These are phyloP conservation scores for Thereva unica DNA, from an alignment of 2,888 invertebrate species.

Conservation along the genomic window DNA sequence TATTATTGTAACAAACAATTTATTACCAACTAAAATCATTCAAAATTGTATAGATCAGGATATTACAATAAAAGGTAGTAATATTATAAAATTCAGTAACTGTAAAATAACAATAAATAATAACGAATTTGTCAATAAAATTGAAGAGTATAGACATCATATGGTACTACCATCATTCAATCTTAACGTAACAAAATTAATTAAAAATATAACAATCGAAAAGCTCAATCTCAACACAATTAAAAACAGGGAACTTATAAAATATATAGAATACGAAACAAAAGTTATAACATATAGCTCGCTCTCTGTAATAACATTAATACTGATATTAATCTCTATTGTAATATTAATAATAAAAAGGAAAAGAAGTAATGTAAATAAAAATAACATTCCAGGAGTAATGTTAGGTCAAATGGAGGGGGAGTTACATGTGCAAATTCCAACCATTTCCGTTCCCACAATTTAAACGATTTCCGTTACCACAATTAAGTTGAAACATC, in stretches of 20 bases:
- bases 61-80: conserved; percentile 12
- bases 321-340: neutral
- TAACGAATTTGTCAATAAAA: conserved; percentile 2
- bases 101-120: conserved; percentile 10
- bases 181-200: no score
- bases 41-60: conserved; percentile 17
- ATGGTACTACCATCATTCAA: no score
- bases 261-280: conserved; percentile 8
- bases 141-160: neutral
- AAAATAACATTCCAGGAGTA: no score
- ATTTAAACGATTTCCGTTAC: no score
- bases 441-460: no score
- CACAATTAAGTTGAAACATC: no score
- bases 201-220: neutral
- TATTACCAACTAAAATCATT: conserved; percentile 5
- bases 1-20: conserved; percentile 6
- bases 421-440: no score
- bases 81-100: conserved; percentile 12
- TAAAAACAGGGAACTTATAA: conserved; percentile 9
- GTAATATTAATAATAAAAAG: no score
- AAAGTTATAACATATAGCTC: conserved; percentile 6
- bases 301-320: conserved; percentile 8
- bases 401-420: no score
- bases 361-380: no score
- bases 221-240: neutral